Conservation (phyloP, 30 jellyfish, hydroid and myxozoan genomes). For the Phacellophora camtschatica region DNA sequence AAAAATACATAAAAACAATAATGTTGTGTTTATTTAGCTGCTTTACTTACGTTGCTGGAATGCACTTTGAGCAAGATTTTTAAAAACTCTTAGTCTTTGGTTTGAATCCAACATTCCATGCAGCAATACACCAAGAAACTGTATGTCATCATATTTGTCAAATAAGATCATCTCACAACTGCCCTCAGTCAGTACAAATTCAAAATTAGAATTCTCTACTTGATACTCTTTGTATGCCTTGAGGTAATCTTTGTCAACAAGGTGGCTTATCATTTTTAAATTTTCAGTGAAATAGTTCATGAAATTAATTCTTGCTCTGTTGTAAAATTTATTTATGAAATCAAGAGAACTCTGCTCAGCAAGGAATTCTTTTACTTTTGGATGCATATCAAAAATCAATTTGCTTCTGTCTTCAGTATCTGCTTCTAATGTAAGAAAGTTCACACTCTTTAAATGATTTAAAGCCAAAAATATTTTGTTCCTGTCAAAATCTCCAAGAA, state of each 20-base stretch:
- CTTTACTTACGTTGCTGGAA: slow-evolving; percentile 27
- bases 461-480: not conserved
- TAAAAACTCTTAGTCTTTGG: not conserved
- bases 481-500: not conserved
- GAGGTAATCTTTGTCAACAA: slow-evolving; percentile 21
- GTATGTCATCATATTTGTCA: slow-evolving; percentile 32
- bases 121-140: not conserved
- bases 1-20: too few species aligned
- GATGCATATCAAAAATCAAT: slow-evolving; percentile 42
- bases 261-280: not conserved
- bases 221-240: not conserved
- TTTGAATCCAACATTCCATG: slow-evolving; percentile 9
- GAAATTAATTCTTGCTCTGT: slow-evolving; percentile 4
- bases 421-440: slow-evolving; percentile 9
- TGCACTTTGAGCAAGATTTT: slow-evolving; percentile 5
- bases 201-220: slow-evolving; percentile 22
- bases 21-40: too few species aligned
- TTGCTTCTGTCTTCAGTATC: not conserved
- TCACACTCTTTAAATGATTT: not conserved
- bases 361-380: slow-evolving; percentile 48
- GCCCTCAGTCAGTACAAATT: slow-evolving; percentile 3
- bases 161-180: not conserved
- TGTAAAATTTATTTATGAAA: not conserved
- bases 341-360: not conserved
- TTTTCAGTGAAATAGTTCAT: slow-evolving; percentile 6